A percentile compares a stretch with the other conserved stretches of the same genome.
These are phyloP conservation scores for Notechis scutatus DNA, from an alignment of 2,113 vertebrate species.

Conservation along the genomic window DNA sequence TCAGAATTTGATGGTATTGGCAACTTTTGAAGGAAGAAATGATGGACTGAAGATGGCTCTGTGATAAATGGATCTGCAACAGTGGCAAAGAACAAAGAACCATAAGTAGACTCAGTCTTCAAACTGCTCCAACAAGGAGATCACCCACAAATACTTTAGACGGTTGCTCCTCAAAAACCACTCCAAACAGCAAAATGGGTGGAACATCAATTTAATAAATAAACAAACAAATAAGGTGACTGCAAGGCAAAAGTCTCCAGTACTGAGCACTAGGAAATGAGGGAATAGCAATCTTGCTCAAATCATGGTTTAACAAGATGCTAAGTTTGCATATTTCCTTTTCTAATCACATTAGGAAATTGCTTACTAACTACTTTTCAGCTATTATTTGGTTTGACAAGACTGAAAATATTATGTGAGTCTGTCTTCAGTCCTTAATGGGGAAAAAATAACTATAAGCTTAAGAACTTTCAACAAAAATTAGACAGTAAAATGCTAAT, in stretches of 20 bases:
- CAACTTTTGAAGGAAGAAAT: background rate
- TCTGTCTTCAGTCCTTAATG: background rate
- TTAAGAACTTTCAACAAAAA: background rate
- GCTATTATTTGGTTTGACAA: background rate
- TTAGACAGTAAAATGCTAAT: background rate
- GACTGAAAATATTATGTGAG: background rate
- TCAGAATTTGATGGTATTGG: background rate
- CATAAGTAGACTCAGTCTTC: background rate
- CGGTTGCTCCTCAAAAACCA: background rate
- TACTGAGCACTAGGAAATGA: background rate
- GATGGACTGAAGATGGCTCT: background rate
- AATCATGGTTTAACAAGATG: background rate
- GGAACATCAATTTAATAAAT: background rate
- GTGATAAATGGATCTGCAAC: background rate
- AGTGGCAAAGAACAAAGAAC: background rate
- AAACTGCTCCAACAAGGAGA: background rate
- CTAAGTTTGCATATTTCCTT: background rate
- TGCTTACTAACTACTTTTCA: background rate
- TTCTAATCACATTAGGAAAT: background rate
- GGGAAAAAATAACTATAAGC: background rate
- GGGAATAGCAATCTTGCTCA: background rate
- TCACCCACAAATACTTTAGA: background rate
- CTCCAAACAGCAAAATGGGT: background rate
- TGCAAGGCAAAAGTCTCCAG: background rate
- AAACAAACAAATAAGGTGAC: background rate